Evolutionary conservation across 1,140 invertebrate species (phyloP), one percentile per base, ranked within the genome.

Genomic region (Proctacanthus coquilletti): DNA sequence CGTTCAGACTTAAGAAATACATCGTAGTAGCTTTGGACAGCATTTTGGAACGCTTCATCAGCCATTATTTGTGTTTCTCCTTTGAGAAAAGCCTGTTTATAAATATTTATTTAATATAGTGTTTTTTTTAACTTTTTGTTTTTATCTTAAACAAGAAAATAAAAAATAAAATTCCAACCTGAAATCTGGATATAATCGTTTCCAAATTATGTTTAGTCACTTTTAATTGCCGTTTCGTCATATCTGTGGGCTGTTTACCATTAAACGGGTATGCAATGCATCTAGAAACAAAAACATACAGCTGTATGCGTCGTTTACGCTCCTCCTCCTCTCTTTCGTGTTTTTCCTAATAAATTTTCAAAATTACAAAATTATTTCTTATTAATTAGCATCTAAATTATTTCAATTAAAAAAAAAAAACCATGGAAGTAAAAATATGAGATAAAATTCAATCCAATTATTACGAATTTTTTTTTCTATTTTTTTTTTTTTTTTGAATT

Each of bases 181-280:
- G 84, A 70, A 97, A 98, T 54, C 92, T 74, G 51, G 86, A 84
- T 61, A 86, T 87, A 45, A 98, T 91, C 31, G 84, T 84, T 56
- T 97, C 91, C 38, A 98, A 66, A 65, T 97, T 93, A 60, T 93
- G 84, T 61, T 93, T 89, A 19, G 84, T 93, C 36, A 98, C 83
- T 72, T 98, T 98, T 34, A 78, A 79, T 52, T 89, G 84, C 38
- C 89, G 66, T 52, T 81, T 71, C 11, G 84, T 91, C 89, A 98
- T 91, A 61, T 98, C 94, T 14, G 88, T 95, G 0, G 93, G 91
- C 62, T 98, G 94, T 65, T 98, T 98, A 4, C 92, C 91, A 66
- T 98, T 98, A 66, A 99, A 99, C 5, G 94, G 94, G 70, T 98
- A 98, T 3, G 95, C 89, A 53, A 98, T 80, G 65, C 94, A 97